Conservation (phyloP, 2,113 vertebrate species). For the Glaucomys volans region DNA sequence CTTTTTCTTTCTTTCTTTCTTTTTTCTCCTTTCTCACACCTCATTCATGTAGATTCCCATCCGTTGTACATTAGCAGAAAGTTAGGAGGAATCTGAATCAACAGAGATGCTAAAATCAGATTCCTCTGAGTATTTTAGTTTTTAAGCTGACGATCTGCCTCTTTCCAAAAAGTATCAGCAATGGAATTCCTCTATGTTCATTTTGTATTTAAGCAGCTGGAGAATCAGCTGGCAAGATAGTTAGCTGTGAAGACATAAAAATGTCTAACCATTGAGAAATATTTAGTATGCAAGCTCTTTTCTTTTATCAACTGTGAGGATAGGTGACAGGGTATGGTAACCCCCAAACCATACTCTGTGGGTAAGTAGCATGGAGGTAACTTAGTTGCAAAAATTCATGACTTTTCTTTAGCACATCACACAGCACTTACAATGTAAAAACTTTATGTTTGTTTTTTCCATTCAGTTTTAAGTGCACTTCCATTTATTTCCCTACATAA, state of each 20-base stretch:
- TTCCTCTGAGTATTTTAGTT: conserved; percentile 40
- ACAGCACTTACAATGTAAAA: background rate
- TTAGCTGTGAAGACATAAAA: conserved; percentile 41
- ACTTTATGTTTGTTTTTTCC: background rate
- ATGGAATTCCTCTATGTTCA: conserved; percentile 30
- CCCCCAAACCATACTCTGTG: background rate
- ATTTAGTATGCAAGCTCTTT: background rate
- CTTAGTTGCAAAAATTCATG: background rate
- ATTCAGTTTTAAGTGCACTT: conserved; percentile 37
- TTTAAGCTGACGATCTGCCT: conserved; percentile 16
- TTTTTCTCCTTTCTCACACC: background rate
- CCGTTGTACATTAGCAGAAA: background rate
- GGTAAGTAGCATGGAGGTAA: background rate
- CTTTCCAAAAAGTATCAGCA: conserved; percentile 45
- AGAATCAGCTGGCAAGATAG: conserved; percentile 46
- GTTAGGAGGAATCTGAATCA: background rate
- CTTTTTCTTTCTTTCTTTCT: background rate
- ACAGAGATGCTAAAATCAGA: conserved; percentile 24
- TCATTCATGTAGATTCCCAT: background rate
- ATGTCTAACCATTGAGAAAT: background rate
- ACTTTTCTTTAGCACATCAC: background rate
- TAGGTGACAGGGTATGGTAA: background rate
- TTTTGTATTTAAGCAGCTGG: conserved; percentile 32
- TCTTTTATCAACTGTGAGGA: background rate
- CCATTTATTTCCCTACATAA: background rate